Evolutionary conservation across 2,888 invertebrate species (phyloP).

Genomic region (Dryobotodes eremita): DNA sequence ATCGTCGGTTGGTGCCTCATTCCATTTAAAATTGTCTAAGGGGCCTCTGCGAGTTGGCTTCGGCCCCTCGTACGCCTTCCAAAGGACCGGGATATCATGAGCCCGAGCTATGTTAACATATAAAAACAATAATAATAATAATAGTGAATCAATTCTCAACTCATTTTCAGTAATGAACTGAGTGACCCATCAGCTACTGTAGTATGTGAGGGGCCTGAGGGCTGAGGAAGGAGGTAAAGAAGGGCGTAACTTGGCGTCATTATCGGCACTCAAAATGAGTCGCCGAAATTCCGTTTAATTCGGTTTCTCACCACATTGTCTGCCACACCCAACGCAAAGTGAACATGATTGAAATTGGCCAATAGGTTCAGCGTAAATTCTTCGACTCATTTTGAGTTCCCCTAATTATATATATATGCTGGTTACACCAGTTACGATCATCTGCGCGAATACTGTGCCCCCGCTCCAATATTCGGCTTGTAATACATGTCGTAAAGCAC

Average conservation of each 20-base stretch:
- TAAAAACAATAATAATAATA: no score
- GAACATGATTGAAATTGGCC: not conserved
- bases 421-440: not conserved
- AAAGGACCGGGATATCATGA: no score
- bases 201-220: not conserved
- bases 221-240: not conserved
- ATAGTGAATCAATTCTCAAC: no score
- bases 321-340: not conserved
- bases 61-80: no score
- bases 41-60: no score
- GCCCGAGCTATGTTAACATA: no score
- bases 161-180: constrained; percentile 5
- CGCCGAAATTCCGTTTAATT: not conserved
- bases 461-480: not conserved
- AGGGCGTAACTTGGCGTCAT: no score
- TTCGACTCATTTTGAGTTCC: not conserved
- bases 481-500: not conserved
- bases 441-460: not conserved
- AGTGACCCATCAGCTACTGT: constrained; percentile 1
- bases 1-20: no score
- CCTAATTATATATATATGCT: no score
- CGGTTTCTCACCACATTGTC: not conserved
- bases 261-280: not conserved
- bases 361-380: not conserved
- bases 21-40: no score